A percentile compares a stretch with the other conserved stretches of the same genome.
These are phyloP conservation scores for Sitobion miscanthi DNA, from an alignment of 1,140 invertebrate genomes.

Conservation along the genomic window DNA sequence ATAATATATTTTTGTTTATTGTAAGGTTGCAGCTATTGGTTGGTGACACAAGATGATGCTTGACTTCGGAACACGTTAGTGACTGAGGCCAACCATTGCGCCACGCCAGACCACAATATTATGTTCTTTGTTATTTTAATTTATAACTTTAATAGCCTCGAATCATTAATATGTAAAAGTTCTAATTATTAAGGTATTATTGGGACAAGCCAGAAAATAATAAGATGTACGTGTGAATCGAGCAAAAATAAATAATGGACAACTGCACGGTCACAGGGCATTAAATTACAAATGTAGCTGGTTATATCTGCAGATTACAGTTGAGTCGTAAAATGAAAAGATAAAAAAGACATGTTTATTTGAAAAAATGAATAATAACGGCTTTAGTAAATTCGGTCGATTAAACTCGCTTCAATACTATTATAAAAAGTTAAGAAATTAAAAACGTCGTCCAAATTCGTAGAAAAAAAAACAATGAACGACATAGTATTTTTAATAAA, in stretches of 20 bases:
- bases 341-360: background rate
- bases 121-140: too few species aligned
- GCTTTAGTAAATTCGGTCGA: background rate
- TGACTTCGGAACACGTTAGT: too few species aligned
- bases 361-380: background rate
- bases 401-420: background rate
- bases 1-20: too few species aligned
- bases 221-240: background rate
- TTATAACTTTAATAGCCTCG: too few species aligned
- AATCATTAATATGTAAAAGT: too few species aligned
- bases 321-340: background rate
- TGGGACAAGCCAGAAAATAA: background rate
- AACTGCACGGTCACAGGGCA: background rate
- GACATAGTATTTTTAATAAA: background rate
- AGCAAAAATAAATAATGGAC: background rate
- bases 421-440: conserved; percentile 9
- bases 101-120: too few species aligned
- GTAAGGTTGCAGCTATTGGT: too few species aligned
- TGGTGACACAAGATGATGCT: too few species aligned
- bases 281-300: background rate
- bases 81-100: too few species aligned
- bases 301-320: background rate
- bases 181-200: too few species aligned
- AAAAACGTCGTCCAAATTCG: background rate
- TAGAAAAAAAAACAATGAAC: background rate